Evolutionary conservation across 1,140 invertebrate genomes (phyloP), one percentile per base, ranked within the genome.

Genomic region (Cydia pomonella): DNA sequence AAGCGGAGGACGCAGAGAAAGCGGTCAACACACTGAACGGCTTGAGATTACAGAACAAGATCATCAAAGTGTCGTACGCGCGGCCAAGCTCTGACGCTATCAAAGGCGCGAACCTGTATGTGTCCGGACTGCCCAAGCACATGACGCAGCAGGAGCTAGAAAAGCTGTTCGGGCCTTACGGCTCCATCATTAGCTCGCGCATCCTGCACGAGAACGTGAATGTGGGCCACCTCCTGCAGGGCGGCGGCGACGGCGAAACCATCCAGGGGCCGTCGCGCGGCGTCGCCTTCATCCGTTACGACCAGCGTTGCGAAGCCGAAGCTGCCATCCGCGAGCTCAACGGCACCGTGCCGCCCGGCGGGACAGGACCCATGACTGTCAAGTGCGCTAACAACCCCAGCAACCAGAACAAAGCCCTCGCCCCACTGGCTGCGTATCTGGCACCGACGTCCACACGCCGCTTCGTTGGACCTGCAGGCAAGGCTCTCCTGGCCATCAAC

Each of bases 61-160:
- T 96, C 75, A 97, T 98, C 83, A 98, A 98, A 96, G 97, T 98
- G 80, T 98, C 97, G 82, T 97, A 97, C 92, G 97, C 97, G 85
- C 95, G 97, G 91, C 97, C 97, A 78, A 97, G 96, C 93, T 97
- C 96, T 90, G 97, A 98, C 93, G 96, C 96, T 77, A 98, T 98
- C 87, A 98, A 97, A 94, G 97, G 97, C 87, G 97, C 97, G 85
- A 98, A 98, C 93, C 94, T 98, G 75, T 98, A 98, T 93, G 97
- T 98, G 82, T 97, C 96, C 88, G 97, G 97, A 80, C 94, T 98
- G 81, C 97, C 97, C 72, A 97, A 97, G 92, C 95, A 96, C 89
- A 95, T 97, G 95, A 97, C 96, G 79, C 96, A 97, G 93, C 95
- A 96, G 90, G 97, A 98, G 87, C 94, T 98, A 90, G 97, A 97